Evolutionary conservation across 2,113 vertebrate species (phyloP).

Genomic region (Hippocampus barbouri): DNA sequence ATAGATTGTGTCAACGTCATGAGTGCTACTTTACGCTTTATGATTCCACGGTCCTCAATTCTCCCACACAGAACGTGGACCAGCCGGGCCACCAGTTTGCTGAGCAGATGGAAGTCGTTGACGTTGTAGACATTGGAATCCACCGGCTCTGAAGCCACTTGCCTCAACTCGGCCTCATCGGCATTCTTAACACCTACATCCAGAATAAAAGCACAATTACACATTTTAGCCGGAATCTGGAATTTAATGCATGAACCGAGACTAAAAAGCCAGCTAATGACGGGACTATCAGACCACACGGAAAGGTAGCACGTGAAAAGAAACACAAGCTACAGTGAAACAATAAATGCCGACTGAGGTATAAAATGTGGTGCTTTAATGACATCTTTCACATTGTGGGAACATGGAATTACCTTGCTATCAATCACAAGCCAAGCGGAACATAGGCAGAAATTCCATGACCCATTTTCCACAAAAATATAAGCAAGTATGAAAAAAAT

Average conservation of each 20-base stretch:
- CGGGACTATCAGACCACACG: not conserved
- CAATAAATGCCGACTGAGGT: not conserved
- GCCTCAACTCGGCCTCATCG: constrained; percentile 83
- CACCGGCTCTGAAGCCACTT: constrained; percentile 83
- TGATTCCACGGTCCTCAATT: constrained; percentile 76
- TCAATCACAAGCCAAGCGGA: not conserved
- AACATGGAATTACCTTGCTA: not conserved
- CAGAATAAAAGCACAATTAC: not conserved
- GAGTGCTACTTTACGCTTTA: constrained; percentile 52
- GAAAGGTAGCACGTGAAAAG: not conserved
- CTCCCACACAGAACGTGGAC: constrained; percentile 81
- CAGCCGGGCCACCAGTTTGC: constrained; percentile 78
- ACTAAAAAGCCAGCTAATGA: not conserved
- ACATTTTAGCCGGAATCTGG: not conserved
- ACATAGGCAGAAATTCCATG: not conserved
- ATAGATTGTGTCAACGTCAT: not conserved
- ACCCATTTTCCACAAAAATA: not conserved
- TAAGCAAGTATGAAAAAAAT: not conserved
- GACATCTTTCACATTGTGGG: not conserved
- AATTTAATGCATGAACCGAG: not conserved
- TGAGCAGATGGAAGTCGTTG: constrained; percentile 86
- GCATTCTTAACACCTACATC: constrained; percentile 89
- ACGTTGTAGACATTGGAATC: constrained; percentile 86
- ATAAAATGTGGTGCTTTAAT: not conserved
- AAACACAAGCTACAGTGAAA: not conserved